Evolutionary conservation across 2,797 vertebrate genomes (phyloP), one percentile per base, ranked within the genome.

Genomic region (Chaetophractus vellerosus): DNA sequence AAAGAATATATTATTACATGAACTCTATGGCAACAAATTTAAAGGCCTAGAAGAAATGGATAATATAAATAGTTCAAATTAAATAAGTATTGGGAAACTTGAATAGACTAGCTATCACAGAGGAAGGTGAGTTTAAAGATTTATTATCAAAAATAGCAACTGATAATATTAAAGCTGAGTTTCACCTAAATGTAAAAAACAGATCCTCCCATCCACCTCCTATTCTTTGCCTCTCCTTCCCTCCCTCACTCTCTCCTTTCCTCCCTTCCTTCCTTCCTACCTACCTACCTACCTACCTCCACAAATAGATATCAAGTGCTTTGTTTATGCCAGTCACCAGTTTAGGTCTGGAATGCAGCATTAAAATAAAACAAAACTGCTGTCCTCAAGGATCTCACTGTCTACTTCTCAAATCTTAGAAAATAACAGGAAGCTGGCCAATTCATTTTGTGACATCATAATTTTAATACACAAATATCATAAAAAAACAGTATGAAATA

Each of bases 101-200:
- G 23, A 85, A 48, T 86, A 85, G 66, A 81, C 50, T 10, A 45
- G 15, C 11, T 64, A 91, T 36, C 57, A 81, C 19, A 52, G n/a
- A 74, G 86, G 48, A 91, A 48, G 6, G 23, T 87, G 38, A 59
- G 38, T 41, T 1, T 80, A 64, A 86, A 91, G 87, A 81, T 75
- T 71, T 84, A 74, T 24, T n/a, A 64, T n/a, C 9, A 63, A 91
- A 94, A 93, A 88, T 57, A 95, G 10, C 41, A 78, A 31, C 31
- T 31, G 21, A 5, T 69, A 80, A 31, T 6, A 36, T 92, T 78
- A 92, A 7, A 79, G n/a, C 0, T 72, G n/a, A n/a, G 18, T 61
- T 55, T 48, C 63, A 61, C 26, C 1, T 84, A 50, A 83, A 1
- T 93, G 83, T 4, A 63, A 85, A 48, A 72, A 61, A 26, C 6